Conservation (phyloP, 2,797 vertebrate species). For the Nasua narica region DNA sequence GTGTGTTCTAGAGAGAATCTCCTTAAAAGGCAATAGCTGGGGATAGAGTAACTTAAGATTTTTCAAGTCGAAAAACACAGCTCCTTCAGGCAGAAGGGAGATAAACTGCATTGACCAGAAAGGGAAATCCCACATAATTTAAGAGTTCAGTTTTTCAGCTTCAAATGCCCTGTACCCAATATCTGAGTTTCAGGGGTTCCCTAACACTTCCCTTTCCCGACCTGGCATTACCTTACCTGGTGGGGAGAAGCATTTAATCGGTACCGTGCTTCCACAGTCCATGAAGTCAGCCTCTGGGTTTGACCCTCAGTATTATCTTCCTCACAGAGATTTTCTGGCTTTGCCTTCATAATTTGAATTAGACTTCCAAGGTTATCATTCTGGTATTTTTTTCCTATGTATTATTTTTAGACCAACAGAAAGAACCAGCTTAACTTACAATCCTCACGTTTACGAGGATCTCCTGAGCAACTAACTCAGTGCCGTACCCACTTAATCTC, state of each 20-base stretch:
- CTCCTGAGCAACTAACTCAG: not conserved
- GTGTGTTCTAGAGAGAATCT: not conserved
- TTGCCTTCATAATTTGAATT: not conserved
- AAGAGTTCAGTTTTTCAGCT: not conserved
- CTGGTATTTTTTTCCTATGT: not conserved
- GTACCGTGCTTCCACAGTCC: not conserved
- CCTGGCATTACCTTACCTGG: not conserved
- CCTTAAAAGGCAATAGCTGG: not conserved
- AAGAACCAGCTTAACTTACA: not conserved
- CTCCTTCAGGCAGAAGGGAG: not conserved
- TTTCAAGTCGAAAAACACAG: not conserved
- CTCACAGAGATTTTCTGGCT: not conserved
- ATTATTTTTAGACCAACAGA: not conserved
- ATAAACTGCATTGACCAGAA: not conserved
- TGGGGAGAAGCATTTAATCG: not conserved
- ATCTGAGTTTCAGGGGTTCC: not conserved
- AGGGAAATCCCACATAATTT: not conserved
- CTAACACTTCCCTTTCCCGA: not conserved
- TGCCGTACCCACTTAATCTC: not conserved
- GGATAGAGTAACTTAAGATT: not conserved
- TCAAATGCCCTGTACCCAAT: not conserved
- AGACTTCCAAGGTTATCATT: not conserved
- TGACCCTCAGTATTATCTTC: not conserved
- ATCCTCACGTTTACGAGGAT: not conserved
- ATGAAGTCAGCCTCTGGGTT: not conserved